Evolutionary conservation across 2,113 vertebrate genomes (phyloP).

Genomic region (Climacteris rufus): DNA sequence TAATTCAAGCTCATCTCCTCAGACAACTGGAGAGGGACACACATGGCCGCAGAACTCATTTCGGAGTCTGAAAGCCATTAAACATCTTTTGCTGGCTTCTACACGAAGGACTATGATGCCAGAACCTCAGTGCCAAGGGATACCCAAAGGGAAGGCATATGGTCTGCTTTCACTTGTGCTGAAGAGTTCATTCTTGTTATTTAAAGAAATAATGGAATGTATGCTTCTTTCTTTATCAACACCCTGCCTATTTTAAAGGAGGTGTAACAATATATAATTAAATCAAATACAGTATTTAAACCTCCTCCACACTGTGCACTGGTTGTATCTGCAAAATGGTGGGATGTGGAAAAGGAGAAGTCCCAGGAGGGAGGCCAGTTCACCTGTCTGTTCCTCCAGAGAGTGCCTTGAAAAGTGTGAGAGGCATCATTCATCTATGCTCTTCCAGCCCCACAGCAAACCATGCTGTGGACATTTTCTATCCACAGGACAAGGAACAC

Average conservation of each 20-base stretch:
- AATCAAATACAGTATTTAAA: neutral
- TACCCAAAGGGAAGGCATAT: conserved; percentile 74
- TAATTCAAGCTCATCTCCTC: conserved; percentile 79
- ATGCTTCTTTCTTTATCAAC: conserved; percentile 12
- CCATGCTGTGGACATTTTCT: neutral
- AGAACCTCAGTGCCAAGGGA: conserved; percentile 69
- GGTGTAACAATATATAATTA: neutral
- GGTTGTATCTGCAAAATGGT: neutral
- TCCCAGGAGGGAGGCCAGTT: neutral
- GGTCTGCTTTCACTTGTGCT: conserved; percentile 66
- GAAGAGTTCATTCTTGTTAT: conserved; percentile 67
- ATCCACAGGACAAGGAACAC: neutral
- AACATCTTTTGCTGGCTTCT: conserved; percentile 74
- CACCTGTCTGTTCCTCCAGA: neutral
- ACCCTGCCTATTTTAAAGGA: conserved; percentile 2
- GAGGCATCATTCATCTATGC: neutral
- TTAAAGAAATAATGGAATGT: conserved; percentile 63
- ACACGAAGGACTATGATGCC: conserved; percentile 56
- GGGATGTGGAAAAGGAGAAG: neutral
- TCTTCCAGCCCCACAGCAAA: neutral
- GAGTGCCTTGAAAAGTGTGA: neutral
- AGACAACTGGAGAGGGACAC: conserved; percentile 76
- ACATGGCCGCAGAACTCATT: conserved; percentile 75
- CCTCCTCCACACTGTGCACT: neutral
- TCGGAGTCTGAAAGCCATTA: conserved; percentile 74